A percentile compares a stretch with the other conserved stretches of the same genome.
phyloP scores from a whole-genome alignment of 2,113 vertebrate genomes.

The rat (Rattus norvegicus) region DNA sequence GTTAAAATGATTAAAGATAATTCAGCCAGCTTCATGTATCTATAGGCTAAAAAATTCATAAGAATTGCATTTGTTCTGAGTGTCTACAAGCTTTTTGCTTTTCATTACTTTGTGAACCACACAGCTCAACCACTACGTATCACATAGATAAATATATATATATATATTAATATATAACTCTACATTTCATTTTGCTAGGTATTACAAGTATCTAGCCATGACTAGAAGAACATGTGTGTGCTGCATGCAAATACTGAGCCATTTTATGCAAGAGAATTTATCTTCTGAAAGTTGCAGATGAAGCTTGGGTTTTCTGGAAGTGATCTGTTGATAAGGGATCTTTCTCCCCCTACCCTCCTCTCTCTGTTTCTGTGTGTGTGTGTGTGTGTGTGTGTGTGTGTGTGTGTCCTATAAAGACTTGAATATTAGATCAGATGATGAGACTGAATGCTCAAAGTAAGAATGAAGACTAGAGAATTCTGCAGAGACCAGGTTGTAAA shows the following conservation, averaged over 20 bases:
- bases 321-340: not conserved
- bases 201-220: not conserved
- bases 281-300: not conserved
- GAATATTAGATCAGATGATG: not conserved
- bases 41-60: not conserved
- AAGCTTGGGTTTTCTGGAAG: not conserved
- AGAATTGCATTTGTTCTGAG: not conserved
- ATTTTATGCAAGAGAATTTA: not conserved
- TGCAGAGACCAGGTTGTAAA: not conserved
- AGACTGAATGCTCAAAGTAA: not conserved
- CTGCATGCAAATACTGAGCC: not conserved
- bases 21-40: not conserved
- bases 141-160: not conserved
- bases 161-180: not conserved
- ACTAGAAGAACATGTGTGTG: not conserved
- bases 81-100: not conserved
- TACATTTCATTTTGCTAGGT: not conserved
- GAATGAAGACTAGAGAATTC: not conserved
- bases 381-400: not conserved
- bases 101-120: not conserved
- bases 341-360: too few relatives aligned
- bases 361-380: not conserved
- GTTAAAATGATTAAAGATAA: not conserved
- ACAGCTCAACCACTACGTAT: not conserved
- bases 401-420: not conserved